A percentile compares a stretch with the other conserved stretches of the same genome.
phyloP scores from a whole-genome alignment of 1,140 invertebrate species.

The Drosophila ficusphila region DNA sequence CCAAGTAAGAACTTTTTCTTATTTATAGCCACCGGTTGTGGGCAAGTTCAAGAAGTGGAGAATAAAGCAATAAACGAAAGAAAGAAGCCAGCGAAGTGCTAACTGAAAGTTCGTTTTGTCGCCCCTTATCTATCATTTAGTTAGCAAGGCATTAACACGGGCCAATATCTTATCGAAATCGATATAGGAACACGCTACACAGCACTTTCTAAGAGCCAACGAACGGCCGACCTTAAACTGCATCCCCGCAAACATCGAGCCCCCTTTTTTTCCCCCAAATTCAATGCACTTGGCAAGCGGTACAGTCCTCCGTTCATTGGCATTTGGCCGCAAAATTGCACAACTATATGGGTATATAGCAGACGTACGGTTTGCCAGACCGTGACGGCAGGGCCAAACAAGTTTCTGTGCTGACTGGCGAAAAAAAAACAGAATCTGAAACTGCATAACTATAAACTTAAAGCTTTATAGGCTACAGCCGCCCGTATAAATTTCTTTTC shows the following conservation, averaged over 20 bases:
- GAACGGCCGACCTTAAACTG: constrained; percentile 60
- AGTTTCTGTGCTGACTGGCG: constrained; percentile 34
- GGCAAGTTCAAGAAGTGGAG: constrained; percentile 50
- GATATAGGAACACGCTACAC: constrained; percentile 22
- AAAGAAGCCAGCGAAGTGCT: constrained; percentile 30
- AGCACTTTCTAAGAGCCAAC: constrained; percentile 36
- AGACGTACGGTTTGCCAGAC: constrained; percentile 28
- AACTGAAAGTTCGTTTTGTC: constrained; percentile 25
- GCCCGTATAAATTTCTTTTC: constrained; percentile 38
- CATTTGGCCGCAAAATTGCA: constrained; percentile 56
- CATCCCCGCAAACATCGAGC: constrained; percentile 18
- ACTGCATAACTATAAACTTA: constrained; percentile 54
- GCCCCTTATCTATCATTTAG: constrained; percentile 37
- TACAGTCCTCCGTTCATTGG: constrained; percentile 56
- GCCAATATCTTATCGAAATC: constrained; percentile 48
- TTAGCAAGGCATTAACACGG: constrained; percentile 24
- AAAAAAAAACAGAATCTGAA: constrained; percentile 27
- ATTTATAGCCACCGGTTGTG: constrained; percentile 14
- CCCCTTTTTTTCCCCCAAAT: background rate
- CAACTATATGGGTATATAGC: constrained; percentile 28
- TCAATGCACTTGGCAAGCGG: constrained; percentile 45
- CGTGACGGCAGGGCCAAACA: constrained; percentile 53
- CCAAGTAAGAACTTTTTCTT: constrained; percentile 21
- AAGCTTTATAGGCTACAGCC: constrained; percentile 18
- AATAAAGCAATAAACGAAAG: background rate